Conservation (phyloP, 1,140 invertebrate genomes). For the Drosophila tsacasi region DNA sequence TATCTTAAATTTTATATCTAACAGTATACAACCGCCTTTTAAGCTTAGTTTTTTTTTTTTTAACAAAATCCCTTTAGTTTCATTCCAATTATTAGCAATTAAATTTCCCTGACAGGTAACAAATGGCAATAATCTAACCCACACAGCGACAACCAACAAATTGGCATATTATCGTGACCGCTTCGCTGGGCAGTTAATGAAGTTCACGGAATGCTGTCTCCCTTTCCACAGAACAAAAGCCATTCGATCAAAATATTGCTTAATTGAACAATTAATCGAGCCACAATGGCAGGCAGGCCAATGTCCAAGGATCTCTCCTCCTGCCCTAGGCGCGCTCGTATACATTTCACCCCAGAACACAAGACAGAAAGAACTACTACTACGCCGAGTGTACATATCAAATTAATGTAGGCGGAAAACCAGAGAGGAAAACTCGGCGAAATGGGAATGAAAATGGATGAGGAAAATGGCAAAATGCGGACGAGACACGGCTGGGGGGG, state of each 20-base stretch:
- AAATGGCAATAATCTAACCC: constrained; percentile 2
- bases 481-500: background rate
- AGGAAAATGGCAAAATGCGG: constrained; percentile 37
- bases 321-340: constrained; percentile 17
- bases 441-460: constrained; percentile 44
- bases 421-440: constrained; percentile 28
- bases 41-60: too few relatives aligned
- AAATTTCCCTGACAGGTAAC: background rate
- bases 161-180: constrained; percentile 38
- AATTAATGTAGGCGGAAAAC: constrained; percentile 72
- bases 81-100: constrained; percentile 5
- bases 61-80: background rate
- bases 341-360: constrained; percentile 50
- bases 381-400: constrained; percentile 50
- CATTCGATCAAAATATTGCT: constrained; percentile 67
- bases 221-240: constrained; percentile 48
- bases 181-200: constrained; percentile 26
- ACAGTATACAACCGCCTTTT: background rate
- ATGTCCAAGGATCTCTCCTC: constrained; percentile 14
- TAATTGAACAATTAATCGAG: constrained; percentile 80
- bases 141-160: constrained; percentile 11
- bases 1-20: background rate
- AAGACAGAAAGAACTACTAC: constrained; percentile 17
- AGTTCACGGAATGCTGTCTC: constrained; percentile 29
- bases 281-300: constrained; percentile 50